Evolutionary conservation across 2,888 invertebrate genomes (phyloP).

Genomic region (Caradrina clavipalpis): DNA sequence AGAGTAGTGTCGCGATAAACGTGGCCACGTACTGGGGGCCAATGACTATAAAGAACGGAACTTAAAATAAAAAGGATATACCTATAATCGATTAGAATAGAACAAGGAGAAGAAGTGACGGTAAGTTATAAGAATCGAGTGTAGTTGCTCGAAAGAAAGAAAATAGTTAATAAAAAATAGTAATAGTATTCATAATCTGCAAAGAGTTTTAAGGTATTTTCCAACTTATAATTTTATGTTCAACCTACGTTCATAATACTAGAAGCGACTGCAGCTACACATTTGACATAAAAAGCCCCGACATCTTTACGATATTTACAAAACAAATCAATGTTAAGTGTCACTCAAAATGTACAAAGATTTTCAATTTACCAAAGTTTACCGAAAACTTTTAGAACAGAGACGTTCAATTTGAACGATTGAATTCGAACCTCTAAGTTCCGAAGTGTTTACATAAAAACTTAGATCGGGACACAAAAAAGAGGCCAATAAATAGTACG

Average conservation of each 20-base stretch:
- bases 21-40: too few relatives aligned
- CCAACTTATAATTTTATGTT: conserved; percentile 19
- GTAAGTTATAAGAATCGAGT: neutral
- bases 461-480: conserved; percentile 82
- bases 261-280: conserved; percentile 13
- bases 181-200: too few relatives aligned
- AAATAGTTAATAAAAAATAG: too few relatives aligned
- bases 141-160: neutral
- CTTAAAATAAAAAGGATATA: too few relatives aligned
- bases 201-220: conserved; percentile 21
- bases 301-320: conserved; percentile 44
- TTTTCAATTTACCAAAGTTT: conserved; percentile 51
- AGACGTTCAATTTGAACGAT: conserved; percentile 76
- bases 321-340: conserved; percentile 50
- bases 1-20: too few relatives aligned
- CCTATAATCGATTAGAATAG: too few relatives aligned
- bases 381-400: conserved; percentile 48
- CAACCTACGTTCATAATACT: conserved; percentile 13
- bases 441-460: conserved; percentile 85
- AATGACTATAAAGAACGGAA: too few relatives aligned
- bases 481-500: conserved; percentile 86
- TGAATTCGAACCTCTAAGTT: conserved; percentile 52
- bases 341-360: conserved; percentile 49
- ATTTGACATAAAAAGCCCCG: conserved; percentile 17
- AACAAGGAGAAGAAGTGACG: neutral